Evolutionary conservation across 2,113 vertebrate genomes (phyloP).

Genomic region (Nothocercus julius): DNA sequence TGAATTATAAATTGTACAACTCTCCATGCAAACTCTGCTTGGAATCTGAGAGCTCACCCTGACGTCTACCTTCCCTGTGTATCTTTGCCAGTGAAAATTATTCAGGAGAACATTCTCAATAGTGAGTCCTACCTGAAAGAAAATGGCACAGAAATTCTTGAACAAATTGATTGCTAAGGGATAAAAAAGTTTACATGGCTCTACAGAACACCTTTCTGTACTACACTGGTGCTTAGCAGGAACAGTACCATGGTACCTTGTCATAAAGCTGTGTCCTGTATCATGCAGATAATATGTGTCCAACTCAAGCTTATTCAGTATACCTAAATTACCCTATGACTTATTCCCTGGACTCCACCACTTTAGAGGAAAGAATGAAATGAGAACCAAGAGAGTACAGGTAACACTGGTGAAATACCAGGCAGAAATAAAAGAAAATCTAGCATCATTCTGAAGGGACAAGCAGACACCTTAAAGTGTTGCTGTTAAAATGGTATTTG

Average conservation of each 20-base stretch:
- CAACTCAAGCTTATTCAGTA: background rate
- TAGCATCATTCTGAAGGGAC: background rate
- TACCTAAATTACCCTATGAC: background rate
- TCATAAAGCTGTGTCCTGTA: background rate
- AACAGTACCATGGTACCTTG: background rate
- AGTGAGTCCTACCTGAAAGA: background rate
- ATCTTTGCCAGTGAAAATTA: background rate
- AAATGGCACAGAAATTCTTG: background rate
- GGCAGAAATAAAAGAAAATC: background rate
- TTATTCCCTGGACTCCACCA: background rate
- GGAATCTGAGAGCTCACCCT: background rate
- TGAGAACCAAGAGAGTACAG: background rate
- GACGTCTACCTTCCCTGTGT: background rate
- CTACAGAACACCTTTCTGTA: background rate
- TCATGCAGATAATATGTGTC: background rate
- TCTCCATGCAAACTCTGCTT: background rate
- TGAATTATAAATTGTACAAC: conserved; percentile 39
- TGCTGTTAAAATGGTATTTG: rapidly evolving
- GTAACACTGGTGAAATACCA: background rate
- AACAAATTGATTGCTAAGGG: background rate
- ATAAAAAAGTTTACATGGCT: background rate
- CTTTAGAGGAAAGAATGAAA: background rate
- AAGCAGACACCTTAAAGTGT: background rate
- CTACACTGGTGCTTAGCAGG: background rate
- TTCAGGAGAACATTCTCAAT: background rate